Conservation (phyloP, 2,113 vertebrate species). For the Periophthalmus modestus region DNA sequence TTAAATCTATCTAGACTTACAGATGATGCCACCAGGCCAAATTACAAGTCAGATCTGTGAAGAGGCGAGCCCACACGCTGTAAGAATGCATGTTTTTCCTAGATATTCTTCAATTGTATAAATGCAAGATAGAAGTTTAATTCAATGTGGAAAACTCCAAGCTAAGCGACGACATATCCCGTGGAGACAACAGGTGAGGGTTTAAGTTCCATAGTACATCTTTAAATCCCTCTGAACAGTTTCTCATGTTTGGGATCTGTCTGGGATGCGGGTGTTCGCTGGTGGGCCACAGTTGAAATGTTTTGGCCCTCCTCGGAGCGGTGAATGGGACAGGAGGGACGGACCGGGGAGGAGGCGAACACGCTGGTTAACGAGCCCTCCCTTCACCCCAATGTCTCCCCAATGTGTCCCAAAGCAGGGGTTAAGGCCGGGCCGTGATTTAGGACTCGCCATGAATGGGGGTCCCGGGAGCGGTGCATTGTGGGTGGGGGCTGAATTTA, state of each 20-base stretch:
- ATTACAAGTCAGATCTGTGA: no score
- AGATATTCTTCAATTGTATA: no score
- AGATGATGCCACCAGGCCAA: no score
- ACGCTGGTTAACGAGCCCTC: slow-evolving; percentile 70
- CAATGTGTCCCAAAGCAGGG: slow-evolving; percentile 50
- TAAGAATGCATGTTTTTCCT: no score
- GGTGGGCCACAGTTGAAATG: slow-evolving; percentile 66
- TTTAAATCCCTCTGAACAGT: neutral
- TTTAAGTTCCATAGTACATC: neutral
- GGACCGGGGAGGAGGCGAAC: slow-evolving; percentile 69
- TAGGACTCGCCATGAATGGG: slow-evolving; percentile 64
- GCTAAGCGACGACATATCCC: no score
- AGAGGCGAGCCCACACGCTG: no score
- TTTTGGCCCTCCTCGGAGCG: slow-evolving; percentile 17
- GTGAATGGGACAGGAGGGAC: slow-evolving; percentile 62
- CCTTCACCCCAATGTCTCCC: slow-evolving; percentile 65
- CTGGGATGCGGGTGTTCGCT: slow-evolving; percentile 60
- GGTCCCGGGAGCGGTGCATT: slow-evolving; percentile 65
- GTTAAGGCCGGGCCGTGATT: slow-evolving; percentile 63
- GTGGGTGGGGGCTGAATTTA: slow-evolving; percentile 68
- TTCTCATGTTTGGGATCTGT: slow-evolving; percentile 28
- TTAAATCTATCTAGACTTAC: no score
- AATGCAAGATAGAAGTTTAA: no score
- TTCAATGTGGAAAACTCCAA: no score
- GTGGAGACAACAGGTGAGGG: no score